A percentile compares a stretch with the other conserved stretches of the same genome.
Evolutionary conservation across 1,140 invertebrate species (phyloP).

Genomic region (Heterodera carotae): DNA sequence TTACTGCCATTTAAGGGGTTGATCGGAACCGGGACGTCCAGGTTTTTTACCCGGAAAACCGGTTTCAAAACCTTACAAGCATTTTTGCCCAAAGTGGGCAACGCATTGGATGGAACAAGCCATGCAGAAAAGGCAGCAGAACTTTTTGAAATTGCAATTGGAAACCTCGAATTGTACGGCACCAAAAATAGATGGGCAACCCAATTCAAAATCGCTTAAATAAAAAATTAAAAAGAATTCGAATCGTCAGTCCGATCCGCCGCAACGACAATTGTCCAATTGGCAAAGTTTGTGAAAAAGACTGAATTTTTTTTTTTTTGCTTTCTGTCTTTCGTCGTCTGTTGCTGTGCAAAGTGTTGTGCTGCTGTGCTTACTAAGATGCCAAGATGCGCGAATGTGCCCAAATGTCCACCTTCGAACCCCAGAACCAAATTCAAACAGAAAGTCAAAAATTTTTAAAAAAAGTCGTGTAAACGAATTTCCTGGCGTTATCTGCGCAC

Average conservation of each 20-base stretch:
- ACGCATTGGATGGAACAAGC: neutral
- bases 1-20: too few species aligned
- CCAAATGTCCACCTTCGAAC: constrained; percentile 2
- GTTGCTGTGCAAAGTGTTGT: constrained; percentile 36
- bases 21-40: too few species aligned
- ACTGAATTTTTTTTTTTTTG: neutral
- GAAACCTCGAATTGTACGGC: constrained; percentile 30
- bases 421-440: too few species aligned
- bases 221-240: neutral
- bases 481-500: too few species aligned
- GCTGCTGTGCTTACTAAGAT: constrained; percentile 33
- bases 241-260: constrained; percentile 19
- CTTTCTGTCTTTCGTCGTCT: constrained; percentile 24
- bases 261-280: constrained; percentile 25
- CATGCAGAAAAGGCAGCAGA: constrained; percentile 36
- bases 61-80: constrained; percentile 21
- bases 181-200: constrained; percentile 15
- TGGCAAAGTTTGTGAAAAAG: constrained; percentile 39
- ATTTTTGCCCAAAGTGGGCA: constrained; percentile 34
- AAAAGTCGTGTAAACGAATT: too few species aligned
- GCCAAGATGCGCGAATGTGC: constrained; percentile 27
- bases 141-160: constrained; percentile 28
- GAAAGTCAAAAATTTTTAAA: too few species aligned
- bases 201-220: neutral
- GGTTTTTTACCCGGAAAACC: too few species aligned